A percentile compares a stretch with the other conserved stretches of the same genome.
Evolutionary conservation across 2,113 vertebrate genomes (phyloP).

Genomic region (Collichthys lucidus): DNA sequence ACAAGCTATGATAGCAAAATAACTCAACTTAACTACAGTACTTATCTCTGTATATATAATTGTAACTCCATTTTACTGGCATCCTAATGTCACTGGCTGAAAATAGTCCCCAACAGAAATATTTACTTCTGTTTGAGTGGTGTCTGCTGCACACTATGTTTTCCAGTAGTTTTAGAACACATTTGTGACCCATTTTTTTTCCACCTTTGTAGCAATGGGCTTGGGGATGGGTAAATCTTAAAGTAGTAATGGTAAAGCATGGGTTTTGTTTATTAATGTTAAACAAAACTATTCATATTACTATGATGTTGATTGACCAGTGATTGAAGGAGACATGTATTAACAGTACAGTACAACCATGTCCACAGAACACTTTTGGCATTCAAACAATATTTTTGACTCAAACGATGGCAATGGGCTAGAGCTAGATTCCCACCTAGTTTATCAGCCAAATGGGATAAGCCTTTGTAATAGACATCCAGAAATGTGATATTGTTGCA

Average conservation of each 20-base stretch:
- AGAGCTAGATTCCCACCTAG: conserved; percentile 8
- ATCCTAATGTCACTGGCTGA: neutral
- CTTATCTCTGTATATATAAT: neutral
- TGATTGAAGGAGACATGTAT: neutral
- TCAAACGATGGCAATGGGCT: conserved; percentile 10
- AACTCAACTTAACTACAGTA: no score
- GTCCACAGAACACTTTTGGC: conserved; percentile 20
- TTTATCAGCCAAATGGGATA: conserved; percentile 32
- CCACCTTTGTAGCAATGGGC: no score
- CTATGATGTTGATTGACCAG: neutral
- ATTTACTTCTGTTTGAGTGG: neutral
- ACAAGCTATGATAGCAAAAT: neutral
- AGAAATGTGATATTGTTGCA: conserved; percentile 8
- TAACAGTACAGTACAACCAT: neutral
- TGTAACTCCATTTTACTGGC: neutral
- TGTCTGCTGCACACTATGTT: neutral
- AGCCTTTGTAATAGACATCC: conserved; percentile 4
- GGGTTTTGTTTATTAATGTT: neutral
- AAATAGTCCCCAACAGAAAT: neutral
- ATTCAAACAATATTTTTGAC: conserved; percentile 24
- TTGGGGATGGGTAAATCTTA: no score
- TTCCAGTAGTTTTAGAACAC: neutral
- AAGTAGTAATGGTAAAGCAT: no score
- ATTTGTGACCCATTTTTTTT: neutral
- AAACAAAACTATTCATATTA: neutral